Evolutionary conservation across 2,888 invertebrate genomes (phyloP), one percentile per base, ranked within the genome.

Genomic region (Anthoptus insignis): DNA sequence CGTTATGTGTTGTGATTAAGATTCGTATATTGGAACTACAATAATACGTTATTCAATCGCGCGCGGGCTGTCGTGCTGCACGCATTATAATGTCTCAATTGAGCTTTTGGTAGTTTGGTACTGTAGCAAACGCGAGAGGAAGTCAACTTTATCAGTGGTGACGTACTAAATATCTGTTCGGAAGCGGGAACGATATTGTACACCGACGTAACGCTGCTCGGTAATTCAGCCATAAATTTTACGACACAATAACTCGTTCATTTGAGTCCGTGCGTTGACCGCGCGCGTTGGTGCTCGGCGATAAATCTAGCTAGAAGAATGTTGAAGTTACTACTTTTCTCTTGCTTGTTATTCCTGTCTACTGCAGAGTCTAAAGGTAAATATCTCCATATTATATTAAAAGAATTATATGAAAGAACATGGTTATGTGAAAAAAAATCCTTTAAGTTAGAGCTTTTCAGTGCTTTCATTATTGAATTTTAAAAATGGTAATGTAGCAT

Each of bases 121-220:
- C 39, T 34, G 57, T 54, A 54, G 50, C 19, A 49, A 37, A 59
- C 59, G 37, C 49, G 50, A 29, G 59, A 60, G 63, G 63, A 63
- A 63, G 49, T 16, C 1, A 56, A 19, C 37, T 47, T 60, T 61
- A 57, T 57, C 56, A 49, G 50, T 27, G 6, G 63, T 63, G 63
- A 63, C 63, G 63, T 63, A 39, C 7, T 53, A 19, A 54, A 47
- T 47, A 89, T 89, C 88, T 81, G 64, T 70, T 80, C 81, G 87
- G 87, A 86, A 84, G 81, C 77, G 77, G 74, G 76, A 81, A 73
- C 87, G 80, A 77, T 70, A 70, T 71, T 75, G 74, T 75, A 78
- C 77, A 71, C 74, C 81, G 77, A 75, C 77, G 77, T 79, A 80
- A 76, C 77, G 80, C 76, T 78, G 22, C 79, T 73, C 75, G 75